These are phyloP conservation scores for Sitophilus oryzae DNA, from an alignment of 1,140 invertebrate genomes.

Conservation along the genomic window DNA sequence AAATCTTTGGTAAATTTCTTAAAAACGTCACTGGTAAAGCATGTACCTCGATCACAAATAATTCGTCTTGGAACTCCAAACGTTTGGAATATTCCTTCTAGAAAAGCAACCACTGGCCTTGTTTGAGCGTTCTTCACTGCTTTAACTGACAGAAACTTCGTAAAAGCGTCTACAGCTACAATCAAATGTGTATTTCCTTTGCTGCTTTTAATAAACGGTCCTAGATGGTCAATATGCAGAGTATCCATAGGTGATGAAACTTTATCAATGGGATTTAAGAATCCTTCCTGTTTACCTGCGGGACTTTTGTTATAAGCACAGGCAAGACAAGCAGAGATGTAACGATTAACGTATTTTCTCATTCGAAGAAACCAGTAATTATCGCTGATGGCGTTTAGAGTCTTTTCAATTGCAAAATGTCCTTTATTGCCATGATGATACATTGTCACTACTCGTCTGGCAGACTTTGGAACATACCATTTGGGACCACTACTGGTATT, in stretches of 20 bases:
- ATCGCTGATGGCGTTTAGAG: not conserved
- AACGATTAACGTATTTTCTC: not conserved
- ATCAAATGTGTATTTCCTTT: too few species aligned
- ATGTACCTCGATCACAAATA: too few species aligned
- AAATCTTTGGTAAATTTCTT: too few species aligned
- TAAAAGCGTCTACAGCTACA: too few species aligned
- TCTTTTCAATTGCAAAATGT: not conserved
- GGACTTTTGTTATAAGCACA: not conserved
- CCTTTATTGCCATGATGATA: not conserved
- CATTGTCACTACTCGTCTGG: not conserved
- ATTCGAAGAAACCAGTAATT: not conserved
- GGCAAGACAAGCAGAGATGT: not conserved
- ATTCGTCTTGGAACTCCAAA: too few species aligned
- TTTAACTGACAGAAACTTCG: too few species aligned
- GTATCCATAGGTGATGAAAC: conserved; percentile 21
- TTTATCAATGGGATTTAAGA: conserved; percentile 7
- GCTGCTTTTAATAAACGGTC: conserved; percentile 27
- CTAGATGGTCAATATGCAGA: conserved; percentile 28
- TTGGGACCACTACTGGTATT: not conserved
- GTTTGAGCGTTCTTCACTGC: too few species aligned
- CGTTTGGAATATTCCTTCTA: too few species aligned
- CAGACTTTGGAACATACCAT: not conserved
- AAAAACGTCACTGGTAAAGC: too few species aligned
- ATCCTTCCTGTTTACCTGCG: not conserved
- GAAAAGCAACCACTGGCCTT: too few species aligned